Conservation (phyloP, 2,113 vertebrate genomes). For the Neolamprologus fasciatus region DNA sequence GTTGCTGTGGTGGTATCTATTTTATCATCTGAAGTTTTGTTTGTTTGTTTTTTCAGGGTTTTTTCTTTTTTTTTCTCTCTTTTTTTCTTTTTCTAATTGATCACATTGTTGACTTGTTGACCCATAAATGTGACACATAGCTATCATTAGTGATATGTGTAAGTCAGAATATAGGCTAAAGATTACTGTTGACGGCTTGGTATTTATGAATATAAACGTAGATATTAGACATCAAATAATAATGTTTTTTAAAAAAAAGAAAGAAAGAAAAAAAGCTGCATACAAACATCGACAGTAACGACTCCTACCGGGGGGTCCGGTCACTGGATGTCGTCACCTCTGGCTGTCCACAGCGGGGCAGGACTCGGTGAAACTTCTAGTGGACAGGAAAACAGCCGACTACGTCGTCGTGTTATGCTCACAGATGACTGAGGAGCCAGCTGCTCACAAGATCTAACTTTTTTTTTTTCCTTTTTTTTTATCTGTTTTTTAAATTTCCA, state of each 20-base stretch:
- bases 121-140: not conserved
- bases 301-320: not conserved
- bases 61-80: not conserved
- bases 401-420: not conserved
- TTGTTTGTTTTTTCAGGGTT: not conserved
- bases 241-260: not conserved
- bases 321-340: constrained; percentile 17
- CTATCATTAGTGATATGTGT: not conserved
- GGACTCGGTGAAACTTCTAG: not conserved
- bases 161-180: not conserved
- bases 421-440: not conserved
- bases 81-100: not conserved
- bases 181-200: not conserved
- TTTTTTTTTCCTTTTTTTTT: not conserved
- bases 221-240: not conserved
- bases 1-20: not conserved
- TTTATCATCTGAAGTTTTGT: not conserved
- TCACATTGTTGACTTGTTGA: not conserved
- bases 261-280: not conserved
- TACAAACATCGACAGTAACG: not conserved
- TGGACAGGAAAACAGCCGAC: not conserved
- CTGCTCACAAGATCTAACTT: not conserved
- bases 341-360: not conserved
- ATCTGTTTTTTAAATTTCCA: not conserved
- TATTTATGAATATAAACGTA: not conserved